phyloP scores from a whole-genome alignment of 2,888 invertebrate species.

The Nezara viridula region DNA sequence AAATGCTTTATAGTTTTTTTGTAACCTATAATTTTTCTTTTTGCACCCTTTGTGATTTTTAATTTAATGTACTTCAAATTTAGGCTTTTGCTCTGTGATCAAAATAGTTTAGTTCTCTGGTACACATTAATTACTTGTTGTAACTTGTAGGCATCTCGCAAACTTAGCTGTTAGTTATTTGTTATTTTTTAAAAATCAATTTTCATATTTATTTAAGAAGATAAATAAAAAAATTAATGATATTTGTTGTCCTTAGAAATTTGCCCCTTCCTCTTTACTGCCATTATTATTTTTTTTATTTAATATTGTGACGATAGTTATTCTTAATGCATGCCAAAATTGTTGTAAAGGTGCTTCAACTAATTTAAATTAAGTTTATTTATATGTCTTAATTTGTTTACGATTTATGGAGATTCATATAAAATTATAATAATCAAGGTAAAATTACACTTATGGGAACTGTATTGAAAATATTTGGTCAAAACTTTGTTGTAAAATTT shows the following conservation, averaged over 20 bases:
- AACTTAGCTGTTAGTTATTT: not conserved
- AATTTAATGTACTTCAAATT: not conserved
- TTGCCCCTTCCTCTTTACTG: not conserved
- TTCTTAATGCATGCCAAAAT: slow-evolving; percentile 1
- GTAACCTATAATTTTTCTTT: not conserved
- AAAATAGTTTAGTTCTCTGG: not conserved
- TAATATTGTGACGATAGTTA: not conserved
- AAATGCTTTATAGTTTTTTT: not conserved
- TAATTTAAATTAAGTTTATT: not conserved
- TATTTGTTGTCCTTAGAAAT: not conserved
- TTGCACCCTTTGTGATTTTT: slow-evolving; percentile 4
- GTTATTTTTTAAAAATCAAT: not conserved
- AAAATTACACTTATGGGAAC: not conserved
- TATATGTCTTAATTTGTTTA: not conserved
- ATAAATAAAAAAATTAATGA: not conserved
- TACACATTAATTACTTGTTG: not conserved
- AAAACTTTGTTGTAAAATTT: slow-evolving; percentile 58
- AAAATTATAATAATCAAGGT: not conserved
- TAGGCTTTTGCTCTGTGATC: not conserved
- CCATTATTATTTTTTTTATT: not conserved
- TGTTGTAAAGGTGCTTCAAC: not conserved
- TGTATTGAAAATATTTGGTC: not conserved
- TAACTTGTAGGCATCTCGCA: not conserved
- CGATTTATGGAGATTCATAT: not conserved
- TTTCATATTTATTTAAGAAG: not conserved